phyloP scores from a whole-genome alignment of 2,888 invertebrate species.

The Agonopterix alstromeriana region DNA sequence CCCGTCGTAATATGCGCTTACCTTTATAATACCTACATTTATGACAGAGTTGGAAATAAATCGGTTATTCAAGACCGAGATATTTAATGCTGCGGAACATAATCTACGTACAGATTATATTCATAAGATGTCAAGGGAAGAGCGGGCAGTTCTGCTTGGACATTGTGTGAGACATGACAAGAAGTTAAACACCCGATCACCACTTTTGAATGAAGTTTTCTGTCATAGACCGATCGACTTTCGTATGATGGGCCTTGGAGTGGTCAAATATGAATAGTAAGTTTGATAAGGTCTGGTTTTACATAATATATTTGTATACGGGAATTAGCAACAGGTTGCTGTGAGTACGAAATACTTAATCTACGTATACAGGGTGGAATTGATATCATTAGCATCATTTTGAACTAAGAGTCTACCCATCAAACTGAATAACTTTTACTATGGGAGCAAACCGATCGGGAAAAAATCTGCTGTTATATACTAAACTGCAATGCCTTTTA shows the following conservation, averaged over 20 bases:
- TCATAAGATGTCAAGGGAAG: constrained; percentile 17
- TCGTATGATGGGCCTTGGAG: neutral
- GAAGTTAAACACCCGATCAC: neutral
- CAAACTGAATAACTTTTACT: no score
- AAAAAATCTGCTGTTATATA: no score
- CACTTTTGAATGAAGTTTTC: neutral
- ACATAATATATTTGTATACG: no score
- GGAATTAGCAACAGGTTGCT: no score
- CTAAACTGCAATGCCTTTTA: no score
- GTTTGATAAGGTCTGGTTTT: no score
- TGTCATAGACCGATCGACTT: neutral
- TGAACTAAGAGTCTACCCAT: no score
- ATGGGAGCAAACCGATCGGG: no score
- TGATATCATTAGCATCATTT: no score
- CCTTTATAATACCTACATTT: neutral
- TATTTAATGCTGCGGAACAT: constrained; percentile 76
- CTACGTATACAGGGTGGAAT: no score
- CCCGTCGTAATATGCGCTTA: no score
- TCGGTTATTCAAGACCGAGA: constrained; percentile 77
- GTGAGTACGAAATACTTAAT: no score
- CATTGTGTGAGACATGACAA: neutral
- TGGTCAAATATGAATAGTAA: neutral
- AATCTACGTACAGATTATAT: constrained; percentile 49
- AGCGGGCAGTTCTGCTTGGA: neutral
- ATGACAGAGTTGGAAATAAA: constrained; percentile 77